Conservation (phyloP, 2,797 vertebrate species). For the Philypnodon macrostomus region DNA sequence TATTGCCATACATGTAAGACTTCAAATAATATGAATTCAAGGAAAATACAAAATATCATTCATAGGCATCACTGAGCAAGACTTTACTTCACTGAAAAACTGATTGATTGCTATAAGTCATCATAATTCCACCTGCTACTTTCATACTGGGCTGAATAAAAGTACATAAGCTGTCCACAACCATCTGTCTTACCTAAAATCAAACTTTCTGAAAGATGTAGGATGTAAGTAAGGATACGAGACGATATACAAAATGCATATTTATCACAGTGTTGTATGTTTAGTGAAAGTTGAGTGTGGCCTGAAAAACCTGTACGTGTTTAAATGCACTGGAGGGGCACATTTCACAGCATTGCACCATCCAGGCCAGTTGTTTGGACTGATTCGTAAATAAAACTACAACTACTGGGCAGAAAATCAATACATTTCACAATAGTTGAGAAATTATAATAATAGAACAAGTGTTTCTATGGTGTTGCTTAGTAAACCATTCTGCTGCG, state of each 20-base stretch:
- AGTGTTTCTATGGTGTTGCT: no score
- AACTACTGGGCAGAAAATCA: no score
- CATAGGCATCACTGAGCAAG: conserved; percentile 17
- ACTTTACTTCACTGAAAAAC: conserved; percentile 36
- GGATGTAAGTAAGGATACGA: no score
- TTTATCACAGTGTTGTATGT: no score
- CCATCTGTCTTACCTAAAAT: conserved; percentile 13
- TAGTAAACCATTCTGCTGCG: no score
- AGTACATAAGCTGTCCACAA: conserved; percentile 33
- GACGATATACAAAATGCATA: no score
- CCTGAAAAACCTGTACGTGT: no score
- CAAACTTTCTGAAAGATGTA: no score
- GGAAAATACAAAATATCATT: background rate
- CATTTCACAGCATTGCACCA: background rate
- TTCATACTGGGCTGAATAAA: conserved; percentile 25
- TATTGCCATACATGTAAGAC: background rate
- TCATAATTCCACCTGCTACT: conserved; percentile 35
- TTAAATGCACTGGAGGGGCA: no score
- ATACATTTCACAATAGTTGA: background rate
- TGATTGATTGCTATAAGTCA: conserved; percentile 39
- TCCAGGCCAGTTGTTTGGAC: background rate
- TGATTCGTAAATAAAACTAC: background rate
- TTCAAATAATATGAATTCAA: no score
- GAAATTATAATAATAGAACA: no score
- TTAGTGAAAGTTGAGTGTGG: no score